Base-by-base conservation (phyloP, 2,888 invertebrate genomes). In the Catocala fraxini region DNA sequence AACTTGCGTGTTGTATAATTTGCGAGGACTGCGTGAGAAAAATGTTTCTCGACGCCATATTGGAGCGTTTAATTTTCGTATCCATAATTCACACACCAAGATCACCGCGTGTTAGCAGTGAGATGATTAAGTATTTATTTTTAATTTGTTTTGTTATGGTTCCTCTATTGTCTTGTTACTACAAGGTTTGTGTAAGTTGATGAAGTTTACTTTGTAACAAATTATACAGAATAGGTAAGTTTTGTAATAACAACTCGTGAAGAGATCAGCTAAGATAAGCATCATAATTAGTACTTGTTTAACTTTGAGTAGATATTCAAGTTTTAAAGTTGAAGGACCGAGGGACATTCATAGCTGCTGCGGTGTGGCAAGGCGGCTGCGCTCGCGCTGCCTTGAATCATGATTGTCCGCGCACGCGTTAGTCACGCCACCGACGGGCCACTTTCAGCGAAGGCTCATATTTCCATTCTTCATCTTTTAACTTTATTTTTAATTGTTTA, bases 1-100 rank as follows among this genome's bases (percentile, higher is more conserved):
- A 84, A 87, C 56, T 87, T 84, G 82, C 82, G 81, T 73, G 78
- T 75, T 73, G 73, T 85, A 80, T 77, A 68, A 71, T 73, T 83
- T 79, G 76, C 73, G 77, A 76, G 79, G 75, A 84, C 80, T 77
- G 85, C 89, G 88, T 90, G 90, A 87, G 91, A 91, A 89, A 89
- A 87, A 87, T 85, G 77, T 78, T n/a, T 69, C 71, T 63, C 75
- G 77, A 79, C 73, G 80, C 83, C 82, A 83, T 80, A 77, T 83
- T 83, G 79, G 72, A 77, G 72, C 68, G 83, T 85, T 89, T 88
- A 88, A 82, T 89, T 89, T 90, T 84, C 65, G 75, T 82, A 75
- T 70, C 74, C 81, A 80, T 83, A 85, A 80, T 84, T 82, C 79
- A 83, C 84, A 81, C 84, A 82, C 76, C 70, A 73, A 56, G 70